phyloP scores from a whole-genome alignment of 2,888 invertebrate genomes.

The Ophion ventricosus region DNA sequence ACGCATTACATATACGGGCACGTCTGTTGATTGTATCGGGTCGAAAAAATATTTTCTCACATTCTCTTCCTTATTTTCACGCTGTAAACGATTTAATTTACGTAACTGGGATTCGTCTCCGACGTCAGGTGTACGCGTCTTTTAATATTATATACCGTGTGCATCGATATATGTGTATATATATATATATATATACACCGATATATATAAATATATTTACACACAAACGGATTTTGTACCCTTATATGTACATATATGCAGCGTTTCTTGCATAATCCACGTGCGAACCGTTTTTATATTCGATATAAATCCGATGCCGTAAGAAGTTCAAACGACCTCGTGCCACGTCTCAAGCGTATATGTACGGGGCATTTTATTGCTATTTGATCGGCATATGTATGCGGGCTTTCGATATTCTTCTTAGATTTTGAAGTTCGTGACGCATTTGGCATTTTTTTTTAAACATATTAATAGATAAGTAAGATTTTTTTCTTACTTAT shows the following conservation, averaged over 20 bases:
- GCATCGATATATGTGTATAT: not conserved
- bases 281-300: conserved; percentile 18
- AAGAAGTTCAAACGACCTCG: not conserved
- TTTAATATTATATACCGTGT: conserved; percentile 6
- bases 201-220: not conserved
- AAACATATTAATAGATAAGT: too few species aligned
- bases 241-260: not conserved
- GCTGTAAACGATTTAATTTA: conserved; percentile 43
- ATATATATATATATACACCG: not conserved
- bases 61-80: conserved; percentile 59
- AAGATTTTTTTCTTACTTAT: too few species aligned
- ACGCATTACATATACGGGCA: conserved; percentile 1
- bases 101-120: conserved; percentile 52
- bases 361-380: not conserved
- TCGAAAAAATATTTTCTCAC: conserved; percentile 40
- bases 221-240: not conserved
- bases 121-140: conserved; percentile 13
- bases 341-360: conserved; percentile 11
- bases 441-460: too few species aligned
- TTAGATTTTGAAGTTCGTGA: too few species aligned
- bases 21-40: conserved; percentile 13
- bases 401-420: not conserved
- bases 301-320: conserved; percentile 23
- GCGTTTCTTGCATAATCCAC: conserved; percentile 33
- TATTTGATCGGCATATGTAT: not conserved